These are phyloP conservation scores for Eudasyphora cyanicolor DNA, from an alignment of 2,888 invertebrate species.

Conservation along the genomic window DNA sequence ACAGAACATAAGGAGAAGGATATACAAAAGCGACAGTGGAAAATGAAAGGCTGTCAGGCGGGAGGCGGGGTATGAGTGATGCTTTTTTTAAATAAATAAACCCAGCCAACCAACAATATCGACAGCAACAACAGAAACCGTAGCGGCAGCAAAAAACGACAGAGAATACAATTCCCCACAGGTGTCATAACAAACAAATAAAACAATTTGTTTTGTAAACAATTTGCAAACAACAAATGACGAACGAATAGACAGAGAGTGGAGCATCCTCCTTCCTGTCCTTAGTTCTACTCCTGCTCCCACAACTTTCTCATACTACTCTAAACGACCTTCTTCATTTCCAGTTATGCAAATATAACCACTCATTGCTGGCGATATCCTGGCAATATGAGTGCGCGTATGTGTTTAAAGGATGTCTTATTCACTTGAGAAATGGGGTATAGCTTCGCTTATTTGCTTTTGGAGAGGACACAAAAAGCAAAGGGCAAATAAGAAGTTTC, in stretches of 20 bases:
- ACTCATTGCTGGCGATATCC: neutral
- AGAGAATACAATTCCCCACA: constrained; percentile 57
- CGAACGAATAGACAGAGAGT: constrained; percentile 11
- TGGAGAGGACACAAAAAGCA: neutral
- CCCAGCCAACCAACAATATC: neutral
- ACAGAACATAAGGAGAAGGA: constrained; percentile 27
- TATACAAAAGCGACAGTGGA: neutral
- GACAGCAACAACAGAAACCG: neutral
- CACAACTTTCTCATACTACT: too few relatives aligned
- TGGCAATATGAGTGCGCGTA: neutral
- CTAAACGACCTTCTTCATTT: neutral
- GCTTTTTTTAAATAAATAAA: neutral
- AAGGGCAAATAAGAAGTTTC: neutral
- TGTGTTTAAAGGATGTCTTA: neutral
- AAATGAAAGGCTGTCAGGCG: neutral
- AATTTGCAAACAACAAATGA: constrained; percentile 23
- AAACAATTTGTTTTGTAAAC: constrained; percentile 52
- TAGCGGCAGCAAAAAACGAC: constrained; percentile 30
- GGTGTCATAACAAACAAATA: constrained; percentile 62
- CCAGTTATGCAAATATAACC: neutral
- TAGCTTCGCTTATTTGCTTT: neutral
- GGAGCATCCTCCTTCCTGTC: neutral
- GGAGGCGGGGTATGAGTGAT: neutral
- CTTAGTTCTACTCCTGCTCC: too few relatives aligned
- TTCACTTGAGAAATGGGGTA: neutral